Conservation (phyloP, 2,797 vertebrate species). For the Rhinichthys osculus region DNA sequence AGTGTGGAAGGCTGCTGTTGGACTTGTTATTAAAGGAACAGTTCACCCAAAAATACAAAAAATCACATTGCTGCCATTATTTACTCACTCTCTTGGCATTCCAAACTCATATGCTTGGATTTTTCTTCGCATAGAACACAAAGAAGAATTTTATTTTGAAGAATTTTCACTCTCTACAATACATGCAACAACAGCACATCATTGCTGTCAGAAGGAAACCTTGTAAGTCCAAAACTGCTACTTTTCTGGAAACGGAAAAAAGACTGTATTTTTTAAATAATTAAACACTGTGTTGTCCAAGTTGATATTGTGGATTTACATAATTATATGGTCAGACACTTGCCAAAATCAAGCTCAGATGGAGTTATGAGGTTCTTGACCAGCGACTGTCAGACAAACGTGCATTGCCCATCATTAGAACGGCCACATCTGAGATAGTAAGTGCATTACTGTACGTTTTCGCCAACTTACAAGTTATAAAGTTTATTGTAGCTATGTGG, state of each 20-base stretch:
- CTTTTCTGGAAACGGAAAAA: too few relatives aligned
- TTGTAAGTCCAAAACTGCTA: too few relatives aligned
- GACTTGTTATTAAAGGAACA: constrained; percentile 1
- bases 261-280: too few relatives aligned
- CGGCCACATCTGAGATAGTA: not conserved
- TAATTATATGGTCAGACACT: too few relatives aligned
- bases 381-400: not conserved
- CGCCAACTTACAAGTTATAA: too few relatives aligned
- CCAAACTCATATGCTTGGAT: not conserved
- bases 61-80: too few relatives aligned
- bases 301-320: too few relatives aligned
- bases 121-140: not conserved
- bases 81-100: too few relatives aligned
- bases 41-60: too few relatives aligned
- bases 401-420: not conserved
- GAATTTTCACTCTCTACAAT: not conserved
- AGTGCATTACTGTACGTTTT: not conserved
- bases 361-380: not conserved
- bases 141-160: not conserved
- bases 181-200: not conserved
- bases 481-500: too few relatives aligned
- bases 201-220: not conserved
- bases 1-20: not conserved
- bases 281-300: too few relatives aligned
- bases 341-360: too few relatives aligned